Conservation (phyloP, 2,113 vertebrate genomes). For the Muntiacus reevesi region DNA sequence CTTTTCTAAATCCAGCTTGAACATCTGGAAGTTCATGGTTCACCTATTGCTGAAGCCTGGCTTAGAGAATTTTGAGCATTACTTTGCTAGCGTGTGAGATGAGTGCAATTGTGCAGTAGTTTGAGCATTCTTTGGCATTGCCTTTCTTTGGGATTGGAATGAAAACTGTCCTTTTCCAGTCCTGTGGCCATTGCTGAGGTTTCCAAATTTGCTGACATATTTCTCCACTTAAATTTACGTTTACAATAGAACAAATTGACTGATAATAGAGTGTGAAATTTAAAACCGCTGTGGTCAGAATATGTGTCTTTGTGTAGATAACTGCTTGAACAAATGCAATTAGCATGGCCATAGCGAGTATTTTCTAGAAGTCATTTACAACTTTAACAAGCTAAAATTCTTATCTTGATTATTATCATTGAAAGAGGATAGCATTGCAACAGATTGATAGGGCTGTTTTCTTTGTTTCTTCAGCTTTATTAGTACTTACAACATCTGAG, state of each 20-base stretch:
- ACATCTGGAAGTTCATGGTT: neutral
- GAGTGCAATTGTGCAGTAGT: neutral
- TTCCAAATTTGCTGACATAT: neutral
- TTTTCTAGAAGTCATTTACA: neutral
- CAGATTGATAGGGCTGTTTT: neutral
- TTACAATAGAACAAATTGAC: neutral
- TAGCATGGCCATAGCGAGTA: neutral
- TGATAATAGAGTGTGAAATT: neutral
- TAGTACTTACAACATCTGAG: neutral
- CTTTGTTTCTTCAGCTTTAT: neutral
- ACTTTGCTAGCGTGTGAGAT: neutral
- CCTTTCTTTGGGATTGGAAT: neutral
- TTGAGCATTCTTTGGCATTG: neutral
- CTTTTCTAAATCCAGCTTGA: neutral
- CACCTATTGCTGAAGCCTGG: neutral
- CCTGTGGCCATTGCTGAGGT: neutral
- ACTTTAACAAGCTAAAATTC: neutral
- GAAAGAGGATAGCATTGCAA: neutral
- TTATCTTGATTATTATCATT: neutral
- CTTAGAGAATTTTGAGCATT: neutral
- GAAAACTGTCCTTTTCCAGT: neutral
- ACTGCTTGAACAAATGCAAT: neutral
- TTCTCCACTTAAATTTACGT: neutral
- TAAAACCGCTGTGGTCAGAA: neutral
- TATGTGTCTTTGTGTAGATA: neutral